Evolutionary conservation across 2,797 vertebrate species (phyloP), one percentile per base, ranked within the genome.

Genomic region (Anabas testudineus): DNA sequence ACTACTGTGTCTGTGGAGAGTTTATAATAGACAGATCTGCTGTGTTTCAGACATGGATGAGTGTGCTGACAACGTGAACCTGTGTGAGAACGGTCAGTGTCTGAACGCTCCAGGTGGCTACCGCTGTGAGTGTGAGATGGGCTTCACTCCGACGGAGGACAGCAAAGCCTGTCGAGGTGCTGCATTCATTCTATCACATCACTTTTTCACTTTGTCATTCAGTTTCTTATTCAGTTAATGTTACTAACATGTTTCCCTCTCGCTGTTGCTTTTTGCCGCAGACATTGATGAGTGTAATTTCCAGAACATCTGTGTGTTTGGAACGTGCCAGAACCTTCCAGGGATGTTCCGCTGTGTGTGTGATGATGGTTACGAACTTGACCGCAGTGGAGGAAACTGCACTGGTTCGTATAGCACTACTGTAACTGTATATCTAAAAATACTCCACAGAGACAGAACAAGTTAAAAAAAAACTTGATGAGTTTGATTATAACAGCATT

Each of bases 261-360:
- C n/a, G 49, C 8, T 39, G 9, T 47, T 7, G 0, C 61, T 16
- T 67, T n/a, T 51, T 74, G 32, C 76, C 39, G 3, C 94, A 99
- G 97, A 99, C 83, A 97, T 98, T 0, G 96, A 99, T 1, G 96
- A 99, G 72, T 98, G 97, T 83, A 95, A 95, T 58, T 96, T 98
- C 89, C 95, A 97, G 89, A 97, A 96, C 82, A 95, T 98, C 84
- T 99, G 98, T 2, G 94, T 96, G 36, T 98, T 97, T 1, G 96
- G 97, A 69, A 95, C 92, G 16, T 99, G 97, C 73, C 95, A 97
- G 92, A 99, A 99, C 90, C 93, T 99, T 66, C 97, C 96, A 0
- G 97, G 97, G 66, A 97, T 96, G 95, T 99, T 98, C 94, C 95
- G 94, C 74, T 99, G 97, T 0, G 76, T 96, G 73, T 99, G 97